Percentiles rank a stretch among this genome's conserved stretches.
These are phyloP conservation scores for Teinopalpus imperialis DNA, from an alignment of 2,888 invertebrate species.

Conservation along the genomic window DNA sequence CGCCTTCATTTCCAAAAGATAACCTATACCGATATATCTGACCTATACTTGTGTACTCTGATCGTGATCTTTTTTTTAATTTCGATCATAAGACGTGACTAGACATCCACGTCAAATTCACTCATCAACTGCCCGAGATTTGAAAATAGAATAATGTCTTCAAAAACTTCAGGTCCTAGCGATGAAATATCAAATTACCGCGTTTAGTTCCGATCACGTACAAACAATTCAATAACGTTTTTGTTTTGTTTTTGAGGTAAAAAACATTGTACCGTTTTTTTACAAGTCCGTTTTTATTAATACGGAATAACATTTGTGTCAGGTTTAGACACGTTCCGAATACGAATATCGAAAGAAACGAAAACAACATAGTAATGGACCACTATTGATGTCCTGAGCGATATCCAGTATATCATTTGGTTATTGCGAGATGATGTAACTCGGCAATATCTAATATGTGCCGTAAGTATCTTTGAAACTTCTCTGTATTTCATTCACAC, in stretches of 20 bases:
- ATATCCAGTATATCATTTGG: too few relatives aligned
- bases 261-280: too few relatives aligned
- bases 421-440: too few relatives aligned
- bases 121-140: not conserved
- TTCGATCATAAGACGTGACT: constrained; percentile 14
- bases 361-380: too few relatives aligned
- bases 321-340: too few relatives aligned
- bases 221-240: constrained; percentile 8
- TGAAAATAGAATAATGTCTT: constrained; percentile 1
- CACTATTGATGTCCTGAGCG: too few relatives aligned
- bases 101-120: constrained; percentile 3
- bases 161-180: not conserved
- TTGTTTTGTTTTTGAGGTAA: not conserved
- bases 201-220: constrained; percentile 15
- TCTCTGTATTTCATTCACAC: too few relatives aligned
- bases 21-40: constrained; percentile 8
- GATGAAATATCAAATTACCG: constrained; percentile 1
- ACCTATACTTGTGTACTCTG: constrained; percentile 22
- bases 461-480: too few relatives aligned
- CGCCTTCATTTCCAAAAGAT: constrained; percentile 24
- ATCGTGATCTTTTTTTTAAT: constrained; percentile 18
- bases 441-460: too few relatives aligned
- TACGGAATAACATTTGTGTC: too few relatives aligned
- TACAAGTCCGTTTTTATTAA: too few relatives aligned
- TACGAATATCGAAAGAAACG: too few relatives aligned